A percentile compares a stretch with the other conserved stretches of the same genome.
Conservation (phyloP, 2,888 invertebrate species). For the Sinotaia quadrata region DNA sequence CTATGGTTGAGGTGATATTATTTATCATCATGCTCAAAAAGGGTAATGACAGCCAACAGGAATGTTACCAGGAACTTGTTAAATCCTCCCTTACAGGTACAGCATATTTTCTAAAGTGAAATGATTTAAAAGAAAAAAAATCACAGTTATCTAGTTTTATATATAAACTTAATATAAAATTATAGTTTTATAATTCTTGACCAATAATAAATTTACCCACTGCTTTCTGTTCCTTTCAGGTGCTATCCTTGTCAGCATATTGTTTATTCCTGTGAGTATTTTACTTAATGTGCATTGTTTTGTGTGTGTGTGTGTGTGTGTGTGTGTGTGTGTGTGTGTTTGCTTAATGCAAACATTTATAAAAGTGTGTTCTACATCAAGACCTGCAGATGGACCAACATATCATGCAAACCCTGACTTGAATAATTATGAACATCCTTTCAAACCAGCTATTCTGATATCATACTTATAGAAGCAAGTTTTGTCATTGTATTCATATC, state of each 20-base stretch:
- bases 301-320: too few relatives aligned
- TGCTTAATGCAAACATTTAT: too few relatives aligned
- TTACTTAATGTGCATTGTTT: too few relatives aligned
- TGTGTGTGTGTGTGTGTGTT: too few relatives aligned
- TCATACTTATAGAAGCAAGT: too few relatives aligned
- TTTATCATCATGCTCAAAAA: conserved; percentile 62
- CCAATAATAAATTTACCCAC: too few relatives aligned
- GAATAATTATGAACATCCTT: too few relatives aligned
- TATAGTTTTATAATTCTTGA: not conserved
- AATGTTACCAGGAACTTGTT: conserved; percentile 64
- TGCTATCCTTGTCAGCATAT: conserved; percentile 63
- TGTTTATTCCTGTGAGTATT: conserved; percentile 68
- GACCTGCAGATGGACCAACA: too few relatives aligned
- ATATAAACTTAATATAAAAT: not conserved
- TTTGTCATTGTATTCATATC: too few relatives aligned
- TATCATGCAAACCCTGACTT: too few relatives aligned
- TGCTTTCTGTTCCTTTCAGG: conserved; percentile 47
- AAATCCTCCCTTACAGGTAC: conserved; percentile 64
- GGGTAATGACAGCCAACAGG: conserved; percentile 43
- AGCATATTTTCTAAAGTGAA: not conserved
- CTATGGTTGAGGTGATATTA: conserved; percentile 66
- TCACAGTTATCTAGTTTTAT: not conserved
- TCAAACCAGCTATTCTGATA: too few relatives aligned
- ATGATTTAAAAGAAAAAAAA: not conserved
- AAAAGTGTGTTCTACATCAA: too few relatives aligned